phyloP scores from a whole-genome alignment of 2,797 vertebrate species.

The Buphagus erythrorhynchus region DNA sequence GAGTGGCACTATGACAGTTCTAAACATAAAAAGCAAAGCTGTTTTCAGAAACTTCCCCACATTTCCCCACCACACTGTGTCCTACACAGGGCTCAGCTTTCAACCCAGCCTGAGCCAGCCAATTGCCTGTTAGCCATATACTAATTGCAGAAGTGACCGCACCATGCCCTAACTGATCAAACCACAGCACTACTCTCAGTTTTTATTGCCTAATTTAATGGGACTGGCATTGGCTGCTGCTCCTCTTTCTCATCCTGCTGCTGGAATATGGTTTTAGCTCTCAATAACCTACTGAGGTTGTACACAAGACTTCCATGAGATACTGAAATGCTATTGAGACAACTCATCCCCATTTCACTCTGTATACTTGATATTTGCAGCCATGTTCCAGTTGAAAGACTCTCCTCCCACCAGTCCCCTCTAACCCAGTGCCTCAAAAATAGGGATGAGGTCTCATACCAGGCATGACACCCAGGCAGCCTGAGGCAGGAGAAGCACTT shows the following conservation, averaged over 20 bases:
- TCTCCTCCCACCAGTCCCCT: fast-evolving
- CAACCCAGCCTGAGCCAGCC: not conserved
- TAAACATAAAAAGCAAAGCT: not conserved
- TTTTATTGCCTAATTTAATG: not conserved
- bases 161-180: not conserved
- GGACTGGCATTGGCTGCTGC: not conserved
- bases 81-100: not conserved
- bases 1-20: not conserved
- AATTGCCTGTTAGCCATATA: not conserved
- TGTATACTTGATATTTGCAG: not conserved
- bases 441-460: not conserved
- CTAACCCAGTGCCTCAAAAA: not conserved
- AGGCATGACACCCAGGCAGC: not conserved
- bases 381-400: not conserved
- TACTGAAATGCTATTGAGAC: not conserved
- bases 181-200: not conserved
- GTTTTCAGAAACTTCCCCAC: not conserved
- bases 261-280: not conserved
- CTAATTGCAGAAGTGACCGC: not conserved
- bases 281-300: not conserved
- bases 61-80: fast-evolving
- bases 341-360: not conserved
- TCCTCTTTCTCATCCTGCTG: not conserved
- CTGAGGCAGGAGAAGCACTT: not conserved
- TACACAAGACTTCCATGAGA: not conserved